phyloP scores from a whole-genome alignment of 2,888 invertebrate species.

The Diogma glabrata region DNA sequence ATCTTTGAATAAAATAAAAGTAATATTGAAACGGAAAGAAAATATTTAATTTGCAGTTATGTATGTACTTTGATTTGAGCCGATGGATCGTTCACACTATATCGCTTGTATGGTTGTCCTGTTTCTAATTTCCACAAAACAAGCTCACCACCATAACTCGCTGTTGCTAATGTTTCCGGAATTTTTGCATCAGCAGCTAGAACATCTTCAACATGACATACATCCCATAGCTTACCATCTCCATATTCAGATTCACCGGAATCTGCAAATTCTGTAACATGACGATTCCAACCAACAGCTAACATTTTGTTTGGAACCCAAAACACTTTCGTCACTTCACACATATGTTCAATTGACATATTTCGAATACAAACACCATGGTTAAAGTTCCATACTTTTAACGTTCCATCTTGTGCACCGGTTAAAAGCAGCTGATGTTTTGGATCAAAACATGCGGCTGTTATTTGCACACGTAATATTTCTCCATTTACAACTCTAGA shows the following conservation, averaged over 20 bases:
- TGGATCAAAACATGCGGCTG: conserved; percentile 65
- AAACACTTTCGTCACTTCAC: conserved; percentile 45
- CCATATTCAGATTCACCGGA: conserved; percentile 40
- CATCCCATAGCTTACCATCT: conserved; percentile 57
- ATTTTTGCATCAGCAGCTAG: conserved; percentile 52
- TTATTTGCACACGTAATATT: conserved; percentile 56
- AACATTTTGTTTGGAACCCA: conserved; percentile 52
- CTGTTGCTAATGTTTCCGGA: conserved; percentile 61
- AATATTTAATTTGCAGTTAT: not conserved
- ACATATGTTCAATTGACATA: conserved; percentile 49
- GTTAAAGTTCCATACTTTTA: conserved; percentile 76
- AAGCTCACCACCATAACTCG: conserved; percentile 66
- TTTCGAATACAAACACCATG: conserved; percentile 60
- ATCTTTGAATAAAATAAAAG: not conserved
- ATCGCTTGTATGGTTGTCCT: conserved; percentile 55
- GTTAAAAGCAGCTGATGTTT: conserved; percentile 61
- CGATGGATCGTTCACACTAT: conserved; percentile 32
- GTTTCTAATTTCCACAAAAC: conserved; percentile 74
- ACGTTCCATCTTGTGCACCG: conserved; percentile 64
- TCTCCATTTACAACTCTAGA: conserved; percentile 54
- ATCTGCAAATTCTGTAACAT: conserved; percentile 56
- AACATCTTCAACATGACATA: conserved; percentile 62
- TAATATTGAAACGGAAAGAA: not conserved
- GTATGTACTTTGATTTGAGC: conserved; percentile 29
- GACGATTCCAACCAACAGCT: conserved; percentile 67